Evolutionary conservation across 2,888 invertebrate genomes (phyloP).

Genomic region (Salpingus planirostris): DNA sequence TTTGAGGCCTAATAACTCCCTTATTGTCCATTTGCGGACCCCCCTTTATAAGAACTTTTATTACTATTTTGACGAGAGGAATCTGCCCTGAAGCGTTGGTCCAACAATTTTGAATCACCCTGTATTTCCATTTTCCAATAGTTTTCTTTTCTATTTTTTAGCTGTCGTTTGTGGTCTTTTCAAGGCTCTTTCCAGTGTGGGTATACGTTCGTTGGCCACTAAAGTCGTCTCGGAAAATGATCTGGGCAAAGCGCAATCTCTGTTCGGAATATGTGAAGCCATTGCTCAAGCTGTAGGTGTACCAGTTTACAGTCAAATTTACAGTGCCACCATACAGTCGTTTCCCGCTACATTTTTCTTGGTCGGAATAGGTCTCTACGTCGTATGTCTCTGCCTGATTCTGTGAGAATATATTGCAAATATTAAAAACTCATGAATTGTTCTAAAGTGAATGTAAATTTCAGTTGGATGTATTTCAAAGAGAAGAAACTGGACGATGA

Average conservation of each 20-base stretch:
- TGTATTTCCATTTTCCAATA: too few relatives aligned
- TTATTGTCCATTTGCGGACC: too few relatives aligned
- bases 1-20: too few relatives aligned
- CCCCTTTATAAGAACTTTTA: too few relatives aligned
- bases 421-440: too few relatives aligned
- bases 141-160: too few relatives aligned
- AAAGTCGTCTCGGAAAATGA: conserved; percentile 38
- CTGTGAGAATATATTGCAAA: too few relatives aligned
- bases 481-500: background rate
- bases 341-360: conserved; percentile 51
- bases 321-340: conserved; percentile 43
- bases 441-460: too few relatives aligned
- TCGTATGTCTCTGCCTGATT: background rate
- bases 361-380: conserved; percentile 37
- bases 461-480: background rate
- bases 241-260: conserved; percentile 43
- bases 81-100: too few relatives aligned
- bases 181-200: conserved; percentile 33
- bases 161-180: too few relatives aligned
- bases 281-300: conserved; percentile 48
- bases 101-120: too few relatives aligned
- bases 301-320: conserved; percentile 48
- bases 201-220: conserved; percentile 36
- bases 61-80: too few relatives aligned
- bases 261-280: conserved; percentile 53